Evolutionary conservation across 2,888 invertebrate species (phyloP), one percentile per base, ranked within the genome.

Genomic region (Ophion ventricosus): DNA sequence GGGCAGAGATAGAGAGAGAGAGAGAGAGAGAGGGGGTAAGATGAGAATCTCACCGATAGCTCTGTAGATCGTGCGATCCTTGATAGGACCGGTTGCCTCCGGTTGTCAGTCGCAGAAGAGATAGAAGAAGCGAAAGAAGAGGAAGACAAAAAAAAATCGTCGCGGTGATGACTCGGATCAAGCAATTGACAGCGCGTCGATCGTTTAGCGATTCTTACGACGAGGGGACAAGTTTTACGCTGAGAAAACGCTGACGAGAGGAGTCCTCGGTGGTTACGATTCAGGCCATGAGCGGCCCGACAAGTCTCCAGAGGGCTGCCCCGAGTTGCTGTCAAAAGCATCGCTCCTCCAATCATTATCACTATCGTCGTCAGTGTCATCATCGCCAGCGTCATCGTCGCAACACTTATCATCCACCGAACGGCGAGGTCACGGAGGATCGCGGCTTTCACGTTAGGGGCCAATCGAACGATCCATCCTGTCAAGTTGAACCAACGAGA

Each of bases 161-260:
- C 85, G 90, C 88, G 91, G 91, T 91, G 90, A 91, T 90, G 92
- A 90, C 89, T 91, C 91, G 90, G 81, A 87, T 89, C 80, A 85
- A 87, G 86, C 88, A 87, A 87, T 87, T 88, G 90, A 84, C 87
- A 87, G n/a, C 20, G 40, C 70, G 87, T 89, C 87, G 87, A 87
- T 84, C 86, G 87, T 85, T 87, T 87, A 88, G 88, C 87, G 76
- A 69, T 43, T 56, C 61, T 74, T 43, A 49, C 79, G 75, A 72
- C 35, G 82, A 59, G 64, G 70, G 49, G 72, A 49, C 57, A 59
- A 74, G 61, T 56, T 49, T 86, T 56, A 73, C 82, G 86, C 85
- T 88, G 85, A 90, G 90, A 89, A 91, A 89, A 89, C 92, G 92
- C 92, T 92, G 92, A 92, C 92, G 91, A 90, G 92, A 88, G 88